Evolutionary conservation across 2,888 invertebrate genomes (phyloP).

Genomic region (Mechanitis messenoides): DNA sequence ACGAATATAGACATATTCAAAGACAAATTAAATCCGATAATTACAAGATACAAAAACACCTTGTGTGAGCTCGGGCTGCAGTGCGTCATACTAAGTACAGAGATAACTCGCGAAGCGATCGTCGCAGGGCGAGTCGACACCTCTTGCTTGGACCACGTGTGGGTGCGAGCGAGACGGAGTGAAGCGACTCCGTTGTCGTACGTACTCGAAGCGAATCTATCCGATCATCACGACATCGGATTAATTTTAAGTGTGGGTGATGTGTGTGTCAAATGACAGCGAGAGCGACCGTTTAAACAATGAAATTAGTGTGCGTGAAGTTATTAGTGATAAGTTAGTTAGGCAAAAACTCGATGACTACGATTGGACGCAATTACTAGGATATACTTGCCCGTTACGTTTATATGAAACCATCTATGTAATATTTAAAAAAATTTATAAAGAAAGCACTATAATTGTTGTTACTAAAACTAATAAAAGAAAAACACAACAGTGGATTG

Average conservation of each 20-base stretch:
- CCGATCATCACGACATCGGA: constrained; percentile 14
- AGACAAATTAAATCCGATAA: not conserved
- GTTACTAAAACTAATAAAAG: not conserved
- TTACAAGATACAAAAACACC: constrained; percentile 8
- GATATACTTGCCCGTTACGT: constrained; percentile 10
- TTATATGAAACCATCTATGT: constrained; percentile 10
- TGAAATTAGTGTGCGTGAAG: constrained; percentile 9
- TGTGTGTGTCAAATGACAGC: not conserved
- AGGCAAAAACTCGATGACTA: constrained; percentile 13
- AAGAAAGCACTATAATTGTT: constrained; percentile 4
- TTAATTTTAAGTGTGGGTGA: not conserved
- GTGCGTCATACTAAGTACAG: constrained; percentile 8
- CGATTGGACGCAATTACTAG: constrained; percentile 12
- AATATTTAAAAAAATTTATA: constrained; percentile 14
- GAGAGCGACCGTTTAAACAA: not conserved
- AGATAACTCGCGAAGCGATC: constrained; percentile 15
- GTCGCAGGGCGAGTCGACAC: constrained; percentile 1
- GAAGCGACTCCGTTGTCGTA: not conserved
- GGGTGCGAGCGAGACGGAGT: constrained; percentile 14
- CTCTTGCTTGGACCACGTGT: constrained; percentile 9
- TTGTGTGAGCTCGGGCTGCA: constrained; percentile 13
- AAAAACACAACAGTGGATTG: constrained; percentile 10
- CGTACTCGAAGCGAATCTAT: constrained; percentile 9
- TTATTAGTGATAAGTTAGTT: constrained; percentile 12
- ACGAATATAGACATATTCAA: constrained; percentile 7